These are phyloP conservation scores for Drosophila arizonae DNA, from an alignment of 1,140 invertebrate genomes.

Conservation along the genomic window DNA sequence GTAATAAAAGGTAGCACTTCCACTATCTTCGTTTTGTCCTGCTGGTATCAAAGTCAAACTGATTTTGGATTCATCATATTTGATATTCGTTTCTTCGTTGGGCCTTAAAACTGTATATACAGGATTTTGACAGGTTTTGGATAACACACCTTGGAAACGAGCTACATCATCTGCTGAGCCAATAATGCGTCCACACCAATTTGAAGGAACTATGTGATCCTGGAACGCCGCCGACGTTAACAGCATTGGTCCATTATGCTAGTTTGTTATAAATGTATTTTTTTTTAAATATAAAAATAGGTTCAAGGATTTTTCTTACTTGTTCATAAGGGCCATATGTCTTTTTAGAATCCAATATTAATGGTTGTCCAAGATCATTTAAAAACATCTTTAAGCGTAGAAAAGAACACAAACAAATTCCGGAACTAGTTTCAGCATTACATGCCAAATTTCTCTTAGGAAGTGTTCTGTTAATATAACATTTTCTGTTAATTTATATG, in stretches of 20 bases:
- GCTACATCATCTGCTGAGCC: constrained; percentile 39
- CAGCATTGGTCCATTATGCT: constrained; percentile 56
- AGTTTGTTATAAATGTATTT: no score
- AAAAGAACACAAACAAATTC: not conserved
- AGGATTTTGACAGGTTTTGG: not conserved
- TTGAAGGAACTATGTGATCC: constrained; percentile 16
- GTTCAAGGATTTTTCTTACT: constrained; percentile 4
- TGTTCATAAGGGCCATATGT: constrained; percentile 39
- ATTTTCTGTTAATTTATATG: constrained; percentile 3
- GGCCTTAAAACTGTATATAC: constrained; percentile 5
- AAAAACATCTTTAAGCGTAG: constrained; percentile 54
- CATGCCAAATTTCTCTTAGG: not conserved
- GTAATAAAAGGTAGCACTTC: constrained; percentile 24
- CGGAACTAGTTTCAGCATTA: not conserved
- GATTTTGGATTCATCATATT: constrained; percentile 2
- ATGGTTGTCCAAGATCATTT: constrained; percentile 58
- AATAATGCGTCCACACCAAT: constrained; percentile 39
- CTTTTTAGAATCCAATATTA: constrained; percentile 35
- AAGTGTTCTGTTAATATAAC: not conserved
- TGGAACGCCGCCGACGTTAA: constrained; percentile 53
- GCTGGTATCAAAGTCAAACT: constrained; percentile 44
- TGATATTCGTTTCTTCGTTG: constrained; percentile 20
- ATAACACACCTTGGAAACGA: not conserved
- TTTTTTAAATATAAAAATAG: not conserved
- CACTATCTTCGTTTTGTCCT: constrained; percentile 6